A percentile compares a stretch with the other conserved stretches of the same genome.
Conservation (phyloP, 2,797 vertebrate species). For the Tinamus major region DNA sequence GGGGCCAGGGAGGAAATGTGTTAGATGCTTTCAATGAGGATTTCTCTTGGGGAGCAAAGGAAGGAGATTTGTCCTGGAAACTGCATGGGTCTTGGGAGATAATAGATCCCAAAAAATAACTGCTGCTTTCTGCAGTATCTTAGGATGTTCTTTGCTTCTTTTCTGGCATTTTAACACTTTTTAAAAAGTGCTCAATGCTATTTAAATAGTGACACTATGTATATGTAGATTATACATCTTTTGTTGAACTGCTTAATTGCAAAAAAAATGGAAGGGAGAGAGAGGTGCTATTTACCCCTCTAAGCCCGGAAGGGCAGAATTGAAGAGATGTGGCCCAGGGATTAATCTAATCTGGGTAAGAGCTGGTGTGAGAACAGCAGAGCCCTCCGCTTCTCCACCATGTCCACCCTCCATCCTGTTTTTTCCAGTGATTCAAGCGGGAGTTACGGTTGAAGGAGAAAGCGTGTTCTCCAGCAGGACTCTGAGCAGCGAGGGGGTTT, state of each 20-base stretch:
- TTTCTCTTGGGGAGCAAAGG: not conserved
- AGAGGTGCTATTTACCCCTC: not conserved
- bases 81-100: not conserved
- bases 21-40: not conserved
- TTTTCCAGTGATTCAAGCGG: not conserved
- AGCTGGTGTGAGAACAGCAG: conserved; percentile 9
- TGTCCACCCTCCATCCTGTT: not conserved
- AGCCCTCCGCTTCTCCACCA: not conserved
- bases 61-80: not conserved
- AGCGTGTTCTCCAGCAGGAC: conserved; percentile 1
- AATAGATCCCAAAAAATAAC: not conserved
- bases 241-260: conserved; percentile 30
- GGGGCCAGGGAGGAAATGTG: not conserved
- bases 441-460: conserved; percentile 5
- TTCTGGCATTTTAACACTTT: not conserved
- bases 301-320: not conserved
- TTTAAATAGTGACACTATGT: conserved; percentile 14
- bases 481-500: conserved; percentile 33
- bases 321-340: conserved; percentile 11
- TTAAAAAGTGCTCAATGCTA: not conserved
- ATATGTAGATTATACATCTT: not conserved
- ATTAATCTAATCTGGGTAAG: conserved; percentile 19
- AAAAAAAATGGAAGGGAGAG: not conserved
- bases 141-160: not conserved
- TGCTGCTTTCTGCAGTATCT: not conserved